phyloP scores from a whole-genome alignment of 2,888 invertebrate species.

The Papilio protenor region DNA sequence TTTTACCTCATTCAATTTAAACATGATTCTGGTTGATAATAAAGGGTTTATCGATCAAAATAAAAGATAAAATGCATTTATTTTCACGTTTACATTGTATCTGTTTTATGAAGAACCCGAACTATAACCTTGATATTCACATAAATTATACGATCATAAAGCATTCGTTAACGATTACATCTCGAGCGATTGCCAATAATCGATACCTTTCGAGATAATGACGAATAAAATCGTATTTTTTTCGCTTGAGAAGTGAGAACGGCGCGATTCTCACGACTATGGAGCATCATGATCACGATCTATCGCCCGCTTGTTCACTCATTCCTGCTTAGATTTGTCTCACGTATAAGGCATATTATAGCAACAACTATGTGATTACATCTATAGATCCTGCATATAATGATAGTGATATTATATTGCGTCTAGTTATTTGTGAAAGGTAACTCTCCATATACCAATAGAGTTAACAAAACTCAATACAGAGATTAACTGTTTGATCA shows the following conservation, averaged over 20 bases:
- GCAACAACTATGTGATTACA: slow-evolving; percentile 12
- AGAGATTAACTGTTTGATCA: neutral
- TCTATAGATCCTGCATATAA: slow-evolving; percentile 15
- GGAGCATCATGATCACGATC: slow-evolving; percentile 54
- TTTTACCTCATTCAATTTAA: neutral
- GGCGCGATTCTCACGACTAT: slow-evolving; percentile 66
- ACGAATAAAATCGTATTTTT: slow-evolving; percentile 51
- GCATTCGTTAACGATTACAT: slow-evolving; percentile 48
- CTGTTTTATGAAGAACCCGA: neutral
- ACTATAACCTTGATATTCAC: slow-evolving; percentile 39
- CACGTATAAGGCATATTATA: slow-evolving; percentile 25
- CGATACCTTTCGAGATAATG: slow-evolving; percentile 54
- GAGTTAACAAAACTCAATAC: neutral
- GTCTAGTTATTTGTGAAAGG: slow-evolving; percentile 6
- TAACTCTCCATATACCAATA: neutral
- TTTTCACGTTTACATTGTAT: neutral
- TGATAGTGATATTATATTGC: slow-evolving; percentile 10
- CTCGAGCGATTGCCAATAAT: slow-evolving; percentile 53
- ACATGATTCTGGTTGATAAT: neutral
- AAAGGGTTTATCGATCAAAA: neutral
- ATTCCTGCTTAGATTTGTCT: slow-evolving; percentile 27
- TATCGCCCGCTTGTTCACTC: slow-evolving; percentile 33
- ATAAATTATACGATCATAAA: slow-evolving; percentile 47
- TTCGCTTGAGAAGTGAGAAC: slow-evolving; percentile 61
- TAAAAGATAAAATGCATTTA: neutral